These are phyloP conservation scores for Eilema griseolum DNA, from an alignment of 2,888 invertebrate genomes.

Conservation along the genomic window DNA sequence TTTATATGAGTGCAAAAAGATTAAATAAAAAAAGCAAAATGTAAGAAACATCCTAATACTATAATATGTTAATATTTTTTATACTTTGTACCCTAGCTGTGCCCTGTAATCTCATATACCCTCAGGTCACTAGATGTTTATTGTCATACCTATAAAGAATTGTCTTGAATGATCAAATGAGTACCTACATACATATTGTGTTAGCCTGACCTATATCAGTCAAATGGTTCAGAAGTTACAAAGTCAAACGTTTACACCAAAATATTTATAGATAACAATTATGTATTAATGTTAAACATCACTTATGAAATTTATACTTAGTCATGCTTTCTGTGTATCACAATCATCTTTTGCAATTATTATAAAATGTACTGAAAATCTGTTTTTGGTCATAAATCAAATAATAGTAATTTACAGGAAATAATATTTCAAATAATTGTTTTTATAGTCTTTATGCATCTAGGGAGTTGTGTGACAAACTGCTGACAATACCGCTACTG, in stretches of 20 bases:
- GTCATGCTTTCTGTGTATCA: background rate
- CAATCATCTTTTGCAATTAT: background rate
- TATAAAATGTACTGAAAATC: background rate
- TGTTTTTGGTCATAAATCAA: too few species aligned
- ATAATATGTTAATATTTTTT: too few species aligned
- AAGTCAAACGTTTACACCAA: background rate
- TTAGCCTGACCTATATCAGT: background rate
- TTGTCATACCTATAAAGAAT: background rate
- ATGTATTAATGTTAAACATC: background rate
- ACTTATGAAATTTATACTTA: background rate
- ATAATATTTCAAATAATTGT: too few species aligned
- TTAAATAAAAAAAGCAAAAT: too few species aligned
- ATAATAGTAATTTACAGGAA: too few species aligned
- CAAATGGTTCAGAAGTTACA: background rate
- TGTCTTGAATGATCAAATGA: background rate
- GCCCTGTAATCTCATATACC: background rate
- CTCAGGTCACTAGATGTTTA: background rate
- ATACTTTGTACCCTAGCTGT: background rate
- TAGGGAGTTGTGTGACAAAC: too few species aligned
- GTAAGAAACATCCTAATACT: too few species aligned
- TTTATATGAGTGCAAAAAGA: too few species aligned
- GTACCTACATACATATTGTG: background rate
- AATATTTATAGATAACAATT: background rate
- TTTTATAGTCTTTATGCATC: too few species aligned
- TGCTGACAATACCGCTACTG: too few species aligned